phyloP scores from a whole-genome alignment of 2,888 invertebrate species.

The Drosophila paranaensis region DNA sequence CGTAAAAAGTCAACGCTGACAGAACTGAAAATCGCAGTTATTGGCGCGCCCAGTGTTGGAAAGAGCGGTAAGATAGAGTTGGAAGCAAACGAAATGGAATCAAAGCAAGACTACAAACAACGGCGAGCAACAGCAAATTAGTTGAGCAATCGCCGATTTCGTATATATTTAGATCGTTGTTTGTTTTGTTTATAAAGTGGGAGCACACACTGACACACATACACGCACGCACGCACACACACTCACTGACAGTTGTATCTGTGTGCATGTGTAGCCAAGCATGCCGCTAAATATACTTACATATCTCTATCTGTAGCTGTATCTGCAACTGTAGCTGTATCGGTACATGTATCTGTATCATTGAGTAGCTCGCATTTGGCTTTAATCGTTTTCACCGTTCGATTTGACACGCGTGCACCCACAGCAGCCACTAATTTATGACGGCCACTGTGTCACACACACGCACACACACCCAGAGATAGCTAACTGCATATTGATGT shows the following conservation, averaged over 20 bases:
- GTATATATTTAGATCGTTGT: conserved; percentile 77
- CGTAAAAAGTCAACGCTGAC: conserved; percentile 95
- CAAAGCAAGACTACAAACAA: conserved; percentile 9
- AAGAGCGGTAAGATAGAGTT: conserved; percentile 90
- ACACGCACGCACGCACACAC: not conserved
- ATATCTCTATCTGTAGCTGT: conserved; percentile 22
- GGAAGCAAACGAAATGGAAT: not conserved
- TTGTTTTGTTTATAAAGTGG: conserved; percentile 80
- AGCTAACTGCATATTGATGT: conserved; percentile 69
- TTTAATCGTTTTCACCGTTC: conserved; percentile 70
- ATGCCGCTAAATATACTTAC: conserved; percentile 28
- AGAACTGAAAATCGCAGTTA: conserved; percentile 95
- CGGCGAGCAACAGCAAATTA: conserved; percentile 74
- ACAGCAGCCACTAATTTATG: conserved; percentile 63
- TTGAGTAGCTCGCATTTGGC: conserved; percentile 48
- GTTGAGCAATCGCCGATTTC: conserved; percentile 78
- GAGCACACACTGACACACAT: conserved; percentile 45
- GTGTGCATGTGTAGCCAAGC: conserved; percentile 23
- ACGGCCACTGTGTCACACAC: conserved; percentile 36
- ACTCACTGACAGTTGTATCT: conserved; percentile 12
- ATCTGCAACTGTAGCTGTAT: conserved; percentile 23
- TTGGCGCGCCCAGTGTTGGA: conserved; percentile 95
- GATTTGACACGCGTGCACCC: conserved; percentile 69
- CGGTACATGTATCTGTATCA: conserved; percentile 8
- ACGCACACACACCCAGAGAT: conserved; percentile 14